These are phyloP conservation scores for Terebella lapidaria DNA, from an alignment of 2,888 invertebrate species.

Conservation along the genomic window DNA sequence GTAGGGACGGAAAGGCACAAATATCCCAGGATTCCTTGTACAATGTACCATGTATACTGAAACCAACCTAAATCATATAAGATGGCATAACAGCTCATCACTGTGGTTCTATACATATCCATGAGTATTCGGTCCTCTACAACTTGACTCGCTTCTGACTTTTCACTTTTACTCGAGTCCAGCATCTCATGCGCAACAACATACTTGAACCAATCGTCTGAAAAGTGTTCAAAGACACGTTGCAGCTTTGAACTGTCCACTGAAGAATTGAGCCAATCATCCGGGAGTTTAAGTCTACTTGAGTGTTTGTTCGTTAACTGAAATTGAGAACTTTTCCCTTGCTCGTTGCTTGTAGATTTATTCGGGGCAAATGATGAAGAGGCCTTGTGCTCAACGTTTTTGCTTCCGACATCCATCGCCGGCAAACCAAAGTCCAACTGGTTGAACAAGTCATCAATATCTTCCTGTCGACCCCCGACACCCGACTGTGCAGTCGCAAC, in stretches of 20 bases:
- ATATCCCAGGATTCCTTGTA: no score
- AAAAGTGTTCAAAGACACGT: conserved; percentile 39
- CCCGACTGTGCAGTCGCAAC: background rate
- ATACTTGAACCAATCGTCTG: conserved; percentile 41
- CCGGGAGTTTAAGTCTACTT: conserved; percentile 7
- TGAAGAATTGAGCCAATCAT: conserved; percentile 42
- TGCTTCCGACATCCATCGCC: conserved; percentile 31
- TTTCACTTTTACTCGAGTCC: conserved; percentile 26
- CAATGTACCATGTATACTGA: no score
- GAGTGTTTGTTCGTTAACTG: background rate
- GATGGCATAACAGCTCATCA: conserved; percentile 46
- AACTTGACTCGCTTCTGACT: conserved; percentile 34
- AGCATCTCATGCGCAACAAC: conserved; percentile 35
- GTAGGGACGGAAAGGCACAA: no score
- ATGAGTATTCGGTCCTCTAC: conserved; percentile 34
- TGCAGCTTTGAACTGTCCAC: no score
- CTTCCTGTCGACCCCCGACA: background rate
- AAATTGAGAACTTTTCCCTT: no score
- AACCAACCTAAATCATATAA: conserved; percentile 20
- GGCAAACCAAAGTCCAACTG: conserved; percentile 44
- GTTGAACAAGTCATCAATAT: conserved; percentile 33
- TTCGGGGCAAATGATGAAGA: no score
- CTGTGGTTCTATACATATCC: conserved; percentile 41
- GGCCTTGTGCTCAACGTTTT: no score
- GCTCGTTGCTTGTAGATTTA: background rate